phyloP scores from a whole-genome alignment of 2,113 vertebrate genomes.

The Riparia riparia region DNA sequence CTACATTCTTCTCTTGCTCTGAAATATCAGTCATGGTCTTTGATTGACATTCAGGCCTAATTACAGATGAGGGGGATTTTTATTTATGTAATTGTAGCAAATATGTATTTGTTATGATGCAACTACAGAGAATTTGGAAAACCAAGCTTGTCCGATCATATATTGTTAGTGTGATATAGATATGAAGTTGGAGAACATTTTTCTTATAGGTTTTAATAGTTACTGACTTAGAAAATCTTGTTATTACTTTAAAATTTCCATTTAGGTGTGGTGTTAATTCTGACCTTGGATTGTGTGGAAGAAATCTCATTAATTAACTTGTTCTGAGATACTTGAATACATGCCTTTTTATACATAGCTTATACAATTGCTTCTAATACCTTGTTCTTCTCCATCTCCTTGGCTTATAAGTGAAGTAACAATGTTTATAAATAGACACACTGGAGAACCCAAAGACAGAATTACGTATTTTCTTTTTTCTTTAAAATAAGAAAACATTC shows the following conservation, averaged over 20 bases:
- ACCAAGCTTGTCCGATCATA: background rate
- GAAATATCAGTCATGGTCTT: conserved; percentile 7
- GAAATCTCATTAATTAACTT: background rate
- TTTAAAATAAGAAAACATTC: background rate
- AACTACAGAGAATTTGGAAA: conserved; percentile 43
- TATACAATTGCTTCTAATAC: background rate
- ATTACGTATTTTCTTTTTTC: background rate
- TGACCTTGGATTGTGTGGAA: background rate
- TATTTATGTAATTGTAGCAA: conserved; percentile 27
- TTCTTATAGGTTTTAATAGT: background rate
- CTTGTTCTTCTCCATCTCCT: background rate
- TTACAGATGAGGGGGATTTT: background rate
- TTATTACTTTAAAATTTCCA: background rate
- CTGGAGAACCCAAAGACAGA: background rate
- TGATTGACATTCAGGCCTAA: background rate
- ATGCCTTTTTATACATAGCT: background rate
- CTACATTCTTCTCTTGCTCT: conserved; percentile 19
- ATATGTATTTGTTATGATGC: conserved; percentile 23
- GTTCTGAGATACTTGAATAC: background rate
- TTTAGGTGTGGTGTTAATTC: background rate
- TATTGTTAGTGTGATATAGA: background rate
- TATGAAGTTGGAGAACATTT: background rate
- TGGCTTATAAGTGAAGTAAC: background rate
- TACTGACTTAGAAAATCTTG: background rate
- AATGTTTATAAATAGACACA: background rate